These are phyloP conservation scores for Drosophila aldrichi DNA, from an alignment of 2,888 invertebrate species.

Conservation along the genomic window DNA sequence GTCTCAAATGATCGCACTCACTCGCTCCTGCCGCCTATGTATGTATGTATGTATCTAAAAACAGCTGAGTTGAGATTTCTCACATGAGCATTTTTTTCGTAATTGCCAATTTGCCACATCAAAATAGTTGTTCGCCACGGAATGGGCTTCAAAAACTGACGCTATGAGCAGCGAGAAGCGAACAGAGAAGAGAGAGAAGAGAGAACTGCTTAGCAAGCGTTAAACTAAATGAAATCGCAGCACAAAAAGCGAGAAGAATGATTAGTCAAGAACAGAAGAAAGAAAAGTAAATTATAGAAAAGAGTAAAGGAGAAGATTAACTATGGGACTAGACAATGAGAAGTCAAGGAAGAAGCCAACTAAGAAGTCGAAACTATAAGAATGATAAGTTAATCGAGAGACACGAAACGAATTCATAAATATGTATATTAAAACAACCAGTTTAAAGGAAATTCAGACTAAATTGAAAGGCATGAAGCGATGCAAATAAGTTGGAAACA, in stretches of 20 bases:
- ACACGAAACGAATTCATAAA: not conserved
- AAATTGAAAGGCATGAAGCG: not conserved
- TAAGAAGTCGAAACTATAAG: not conserved
- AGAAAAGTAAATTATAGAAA: not conserved
- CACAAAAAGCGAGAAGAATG: not conserved
- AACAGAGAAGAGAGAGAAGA: not conserved
- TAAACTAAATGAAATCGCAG: not conserved
- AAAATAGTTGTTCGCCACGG: slow-evolving; percentile 17
- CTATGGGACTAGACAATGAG: too few relatives aligned
- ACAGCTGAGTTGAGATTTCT: slow-evolving; percentile 28
- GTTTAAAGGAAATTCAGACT: not conserved
- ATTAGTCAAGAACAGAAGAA: not conserved
- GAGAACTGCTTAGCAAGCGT: too few relatives aligned
- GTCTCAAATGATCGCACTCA: slow-evolving; percentile 23
- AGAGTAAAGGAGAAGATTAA: too few relatives aligned
- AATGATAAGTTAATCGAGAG: not conserved
- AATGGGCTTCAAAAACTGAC: slow-evolving; percentile 13
- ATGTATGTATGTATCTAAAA: too few relatives aligned
- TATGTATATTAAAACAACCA: not conserved
- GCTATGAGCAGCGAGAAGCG: slow-evolving; percentile 4
- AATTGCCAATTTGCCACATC: slow-evolving; percentile 34
- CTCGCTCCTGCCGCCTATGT: slow-evolving; percentile 6
- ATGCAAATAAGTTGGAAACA: not conserved
- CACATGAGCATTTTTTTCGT: slow-evolving; percentile 13
- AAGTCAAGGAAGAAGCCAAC: not conserved